These are phyloP conservation scores for Vanessa tameamea DNA, from an alignment of 1,140 invertebrate genomes.

Conservation along the genomic window DNA sequence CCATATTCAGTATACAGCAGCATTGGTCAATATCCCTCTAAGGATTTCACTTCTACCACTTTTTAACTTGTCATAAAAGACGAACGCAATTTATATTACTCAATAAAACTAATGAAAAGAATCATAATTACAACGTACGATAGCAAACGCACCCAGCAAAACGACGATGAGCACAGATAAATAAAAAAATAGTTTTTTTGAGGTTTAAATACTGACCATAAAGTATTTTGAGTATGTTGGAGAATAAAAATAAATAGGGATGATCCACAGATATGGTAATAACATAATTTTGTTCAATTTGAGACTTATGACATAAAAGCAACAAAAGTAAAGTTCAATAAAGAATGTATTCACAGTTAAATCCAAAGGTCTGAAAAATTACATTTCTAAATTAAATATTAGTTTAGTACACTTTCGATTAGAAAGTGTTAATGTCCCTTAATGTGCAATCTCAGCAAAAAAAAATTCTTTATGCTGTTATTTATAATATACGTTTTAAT, in stretches of 20 bases:
- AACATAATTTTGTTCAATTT: too few relatives aligned
- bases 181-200: not conserved
- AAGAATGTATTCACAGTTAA: too few relatives aligned
- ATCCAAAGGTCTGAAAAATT: too few relatives aligned
- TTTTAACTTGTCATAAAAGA: slow-evolving; percentile 52
- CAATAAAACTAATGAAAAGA: slow-evolving; percentile 64
- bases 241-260: not conserved
- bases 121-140: slow-evolving; percentile 71
- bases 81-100: slow-evolving; percentile 45
- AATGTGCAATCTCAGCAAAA: too few relatives aligned
- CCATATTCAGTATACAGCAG: slow-evolving; percentile 85
- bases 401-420: too few relatives aligned
- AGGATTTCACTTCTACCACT: slow-evolving; percentile 68
- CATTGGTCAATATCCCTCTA: slow-evolving; percentile 72
- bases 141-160: slow-evolving; percentile 75
- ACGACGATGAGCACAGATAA: slow-evolving; percentile 54
- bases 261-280: not conserved
- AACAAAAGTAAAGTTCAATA: too few relatives aligned
- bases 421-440: too few relatives aligned
- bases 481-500: too few relatives aligned
- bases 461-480: too few relatives aligned
- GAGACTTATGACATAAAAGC: too few relatives aligned
- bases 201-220: not conserved
- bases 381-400: too few relatives aligned
- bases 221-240: not conserved